These are phyloP conservation scores for Caenorhabditis panamensis DNA, from an alignment of 2,888 invertebrate genomes.

Conservation along the genomic window DNA sequence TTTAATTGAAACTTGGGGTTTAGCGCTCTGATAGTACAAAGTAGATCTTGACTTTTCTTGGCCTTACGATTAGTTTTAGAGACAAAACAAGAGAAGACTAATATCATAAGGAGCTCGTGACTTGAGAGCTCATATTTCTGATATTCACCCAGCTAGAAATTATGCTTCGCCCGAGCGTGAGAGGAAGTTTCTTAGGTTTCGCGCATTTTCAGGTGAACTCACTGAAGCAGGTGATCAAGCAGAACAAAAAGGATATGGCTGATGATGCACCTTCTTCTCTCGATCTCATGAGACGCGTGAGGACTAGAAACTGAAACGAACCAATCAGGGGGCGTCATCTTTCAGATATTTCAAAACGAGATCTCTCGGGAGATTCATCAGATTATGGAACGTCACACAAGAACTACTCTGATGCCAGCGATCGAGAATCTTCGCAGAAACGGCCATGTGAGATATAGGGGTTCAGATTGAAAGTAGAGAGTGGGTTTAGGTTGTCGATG, in stretches of 20 bases:
- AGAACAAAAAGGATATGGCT: conserved; percentile 77
- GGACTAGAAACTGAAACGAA: neutral
- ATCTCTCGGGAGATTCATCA: conserved; percentile 75
- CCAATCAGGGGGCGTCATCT: neutral
- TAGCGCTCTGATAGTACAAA: neutral
- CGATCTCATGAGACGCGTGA: conserved; percentile 76
- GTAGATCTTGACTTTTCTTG: too few species aligned
- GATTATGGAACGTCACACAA: conserved; percentile 76
- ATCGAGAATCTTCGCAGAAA: conserved; percentile 78
- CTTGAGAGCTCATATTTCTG: neutral
- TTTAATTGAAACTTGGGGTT: neutral
- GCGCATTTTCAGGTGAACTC: conserved; percentile 70
- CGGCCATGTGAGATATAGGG: conserved; percentile 69
- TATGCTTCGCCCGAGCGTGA: neutral
- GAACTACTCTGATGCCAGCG: conserved; percentile 79
- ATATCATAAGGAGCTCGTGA: neutral
- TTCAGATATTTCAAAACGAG: conserved; percentile 74
- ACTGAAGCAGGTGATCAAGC: conserved; percentile 71
- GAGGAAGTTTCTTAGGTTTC: conserved; percentile 4
- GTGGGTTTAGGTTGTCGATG: conserved; percentile 68
- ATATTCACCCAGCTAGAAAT: neutral
- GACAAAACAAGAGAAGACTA: too few species aligned
- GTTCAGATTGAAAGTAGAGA: neutral
- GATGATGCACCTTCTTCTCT: conserved; percentile 74
- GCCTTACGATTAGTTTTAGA: too few species aligned